Conservation (phyloP, 37 sponge, comb jelly and placozoan species). For the Bolinopsis microptera region DNA sequence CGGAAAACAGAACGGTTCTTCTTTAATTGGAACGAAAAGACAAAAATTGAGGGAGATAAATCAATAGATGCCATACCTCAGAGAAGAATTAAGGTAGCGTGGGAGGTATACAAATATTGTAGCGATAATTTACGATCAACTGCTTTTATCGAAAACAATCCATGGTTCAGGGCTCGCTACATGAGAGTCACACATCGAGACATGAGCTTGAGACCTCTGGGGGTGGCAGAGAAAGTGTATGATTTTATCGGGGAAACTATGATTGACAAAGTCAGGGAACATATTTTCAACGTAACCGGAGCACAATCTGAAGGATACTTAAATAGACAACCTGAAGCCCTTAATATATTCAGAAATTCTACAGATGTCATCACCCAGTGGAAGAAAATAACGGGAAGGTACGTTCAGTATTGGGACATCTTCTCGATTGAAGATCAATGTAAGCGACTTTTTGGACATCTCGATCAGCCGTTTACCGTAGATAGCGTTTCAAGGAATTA, state of each 20-base stretch:
- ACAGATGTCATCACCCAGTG: neutral
- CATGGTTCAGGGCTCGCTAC: neutral
- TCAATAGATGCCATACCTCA: neutral
- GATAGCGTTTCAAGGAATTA: neutral
- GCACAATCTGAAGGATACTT: neutral
- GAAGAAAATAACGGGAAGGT: neutral
- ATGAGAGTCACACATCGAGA: neutral
- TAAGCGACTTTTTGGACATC: neutral
- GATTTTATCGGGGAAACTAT: neutral
- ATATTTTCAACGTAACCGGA: neutral
- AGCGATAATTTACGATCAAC: neutral
- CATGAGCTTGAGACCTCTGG: neutral
- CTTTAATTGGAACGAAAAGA: neutral
- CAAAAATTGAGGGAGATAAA: neutral
- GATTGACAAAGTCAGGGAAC: neutral
- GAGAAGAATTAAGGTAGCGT: neutral
- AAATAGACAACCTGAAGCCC: neutral
- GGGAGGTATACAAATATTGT: neutral
- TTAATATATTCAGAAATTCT: neutral
- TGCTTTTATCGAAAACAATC: neutral
- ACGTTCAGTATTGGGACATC: neutral
- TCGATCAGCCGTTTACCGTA: neutral
- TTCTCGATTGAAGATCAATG: neutral
- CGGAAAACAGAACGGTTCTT: neutral
- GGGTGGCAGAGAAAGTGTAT: neutral